A percentile compares a stretch with the other conserved stretches of the same genome.
Evolutionary conservation across 2,797 vertebrate genomes (phyloP).

Genomic region (Mycteria americana): DNA sequence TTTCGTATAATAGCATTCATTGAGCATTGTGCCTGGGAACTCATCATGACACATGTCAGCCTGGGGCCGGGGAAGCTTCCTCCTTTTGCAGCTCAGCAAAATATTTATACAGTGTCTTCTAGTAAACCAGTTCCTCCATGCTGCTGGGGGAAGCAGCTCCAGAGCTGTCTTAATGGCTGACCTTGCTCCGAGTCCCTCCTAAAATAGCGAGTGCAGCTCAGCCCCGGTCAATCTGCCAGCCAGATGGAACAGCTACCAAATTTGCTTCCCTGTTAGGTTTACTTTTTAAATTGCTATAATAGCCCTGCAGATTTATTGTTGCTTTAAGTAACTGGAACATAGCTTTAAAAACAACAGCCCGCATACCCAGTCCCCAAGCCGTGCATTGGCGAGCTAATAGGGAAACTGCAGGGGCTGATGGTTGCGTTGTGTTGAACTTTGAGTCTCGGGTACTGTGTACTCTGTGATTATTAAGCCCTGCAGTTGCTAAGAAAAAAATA

Average conservation of each 20-base stretch:
- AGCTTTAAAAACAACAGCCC: neutral
- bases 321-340: neutral
- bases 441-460: neutral
- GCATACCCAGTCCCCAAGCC: fast-evolving
- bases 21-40: slow-evolving; percentile 67
- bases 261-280: neutral
- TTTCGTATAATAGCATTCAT: slow-evolving; percentile 33
- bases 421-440: neutral
- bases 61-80: slow-evolving; percentile 51
- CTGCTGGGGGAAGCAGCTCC: neutral
- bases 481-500: neutral
- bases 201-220: neutral
- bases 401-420: neutral
- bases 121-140: slow-evolving; percentile 37
- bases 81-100: slow-evolving; percentile 61
- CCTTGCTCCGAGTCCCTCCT: neutral
- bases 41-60: slow-evolving; percentile 40
- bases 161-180: neutral
- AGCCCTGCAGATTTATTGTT: neutral
- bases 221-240: neutral
- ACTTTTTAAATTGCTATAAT: neutral
- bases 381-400: neutral
- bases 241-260: neutral
- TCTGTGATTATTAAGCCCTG: neutral
- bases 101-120: slow-evolving; percentile 31